Base-by-base conservation (phyloP, 2,888 invertebrate species). In the Conomelus anceps region DNA sequence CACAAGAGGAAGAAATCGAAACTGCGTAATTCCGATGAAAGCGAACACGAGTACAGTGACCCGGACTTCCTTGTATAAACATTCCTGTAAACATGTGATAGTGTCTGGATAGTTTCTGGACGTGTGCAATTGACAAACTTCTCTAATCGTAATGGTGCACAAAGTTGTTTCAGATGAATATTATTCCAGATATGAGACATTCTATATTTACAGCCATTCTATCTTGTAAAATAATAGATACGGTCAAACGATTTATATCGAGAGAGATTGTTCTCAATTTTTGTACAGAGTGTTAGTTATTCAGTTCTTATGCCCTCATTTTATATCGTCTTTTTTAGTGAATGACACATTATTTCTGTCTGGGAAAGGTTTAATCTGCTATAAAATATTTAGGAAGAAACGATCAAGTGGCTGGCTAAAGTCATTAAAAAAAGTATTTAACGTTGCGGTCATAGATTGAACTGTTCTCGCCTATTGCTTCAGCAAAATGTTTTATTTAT, bases 21-120 rank as follows among this genome's bases (percentile, higher is more conserved):
- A 88, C 89, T 90, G 85, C 89, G 91, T 88, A 90, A 88, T 22
- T 91, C 91, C 34, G 91, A 95, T 90, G 96, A 96, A 91, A 95
- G 95, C 93, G 96, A 95, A 91, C 95, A 95, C 92, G 95, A 96
- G 93, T 95, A 93, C 93, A 96, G 96, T 94, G 96, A 96, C 93
- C 94, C 94, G 91, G 94, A 94, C 92, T 92, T 91, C 90, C 91
- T 91, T 88, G 91, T 92, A 88, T 92, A 91, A 92, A 91, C 90
- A 90, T 91, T 91, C 91, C 91, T 88, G 63, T 6, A 1, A 63
- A 20, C 63, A 63, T 63, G 63, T 63, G 63, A 63, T 63, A 63
- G n/a, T 41, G 41, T 41, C 41, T 41, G 41, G 41, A 41, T 41
- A 17, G 7, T 7, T 41, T 13, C 41, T 41, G 17, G 41, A 41